Evolutionary conservation across 2,113 vertebrate genomes (phyloP).

Genomic region (Pygoscelis antarcticus): DNA sequence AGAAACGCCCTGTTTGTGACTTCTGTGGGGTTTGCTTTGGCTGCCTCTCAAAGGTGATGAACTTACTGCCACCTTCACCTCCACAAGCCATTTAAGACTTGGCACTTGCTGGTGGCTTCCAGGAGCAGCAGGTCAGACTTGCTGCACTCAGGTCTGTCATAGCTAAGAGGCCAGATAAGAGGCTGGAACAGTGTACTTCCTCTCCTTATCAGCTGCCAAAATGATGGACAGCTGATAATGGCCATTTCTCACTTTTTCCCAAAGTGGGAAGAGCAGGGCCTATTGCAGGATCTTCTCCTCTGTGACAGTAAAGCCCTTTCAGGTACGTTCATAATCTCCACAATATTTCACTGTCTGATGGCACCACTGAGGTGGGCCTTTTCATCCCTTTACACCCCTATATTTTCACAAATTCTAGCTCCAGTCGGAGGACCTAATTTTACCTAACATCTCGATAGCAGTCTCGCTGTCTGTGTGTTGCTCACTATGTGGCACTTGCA

Average conservation of each 20-base stretch:
- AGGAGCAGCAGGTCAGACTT: neutral
- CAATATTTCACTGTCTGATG: neutral
- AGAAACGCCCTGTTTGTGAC: neutral
- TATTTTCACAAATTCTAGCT: neutral
- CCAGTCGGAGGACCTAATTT: neutral
- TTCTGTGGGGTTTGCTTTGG: neutral
- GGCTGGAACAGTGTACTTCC: accelerated
- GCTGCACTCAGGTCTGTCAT: neutral
- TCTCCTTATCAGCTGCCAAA: neutral
- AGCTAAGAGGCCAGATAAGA: neutral
- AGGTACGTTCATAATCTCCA: neutral
- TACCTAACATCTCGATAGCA: neutral
- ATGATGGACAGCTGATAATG: neutral
- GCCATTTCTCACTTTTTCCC: neutral
- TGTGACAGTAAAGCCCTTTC: neutral
- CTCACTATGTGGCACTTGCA: neutral
- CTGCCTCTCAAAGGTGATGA: neutral
- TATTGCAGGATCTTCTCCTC: neutral
- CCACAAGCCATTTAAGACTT: neutral
- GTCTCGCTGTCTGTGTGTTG: neutral
- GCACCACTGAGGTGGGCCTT: neutral
- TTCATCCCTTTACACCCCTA: neutral
- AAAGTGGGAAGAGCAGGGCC: neutral
- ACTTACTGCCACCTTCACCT: neutral
- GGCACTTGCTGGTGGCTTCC: neutral